These are phyloP conservation scores for Sminthopsis crassicaudata DNA, from an alignment of 2,113 vertebrate species.

Conservation along the genomic window DNA sequence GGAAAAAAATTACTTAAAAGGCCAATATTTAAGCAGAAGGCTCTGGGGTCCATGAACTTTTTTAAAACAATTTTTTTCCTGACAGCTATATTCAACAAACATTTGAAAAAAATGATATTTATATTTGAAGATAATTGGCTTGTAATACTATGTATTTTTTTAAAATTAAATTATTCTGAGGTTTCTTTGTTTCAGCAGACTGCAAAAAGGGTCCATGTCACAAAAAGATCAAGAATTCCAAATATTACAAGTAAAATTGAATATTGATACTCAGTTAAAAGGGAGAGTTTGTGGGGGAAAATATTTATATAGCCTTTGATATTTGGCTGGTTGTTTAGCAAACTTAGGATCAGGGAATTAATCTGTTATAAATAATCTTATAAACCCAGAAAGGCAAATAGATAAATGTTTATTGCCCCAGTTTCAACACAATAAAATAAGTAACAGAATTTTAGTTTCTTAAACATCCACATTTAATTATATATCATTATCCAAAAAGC, in stretches of 20 bases:
- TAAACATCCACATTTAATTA: constrained; percentile 2
- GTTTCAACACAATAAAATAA: constrained; percentile 23
- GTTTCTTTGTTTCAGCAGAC: background rate
- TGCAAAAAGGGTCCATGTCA: background rate
- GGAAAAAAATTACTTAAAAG: too few relatives aligned
- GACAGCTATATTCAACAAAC: background rate
- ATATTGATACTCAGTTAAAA: background rate
- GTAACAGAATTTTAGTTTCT: constrained; percentile 22
- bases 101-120: background rate
- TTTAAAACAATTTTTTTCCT: background rate
- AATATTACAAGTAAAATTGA: background rate
- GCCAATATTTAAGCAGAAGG: background rate
- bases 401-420: background rate
- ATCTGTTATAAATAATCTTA: background rate
- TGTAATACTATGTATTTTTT: background rate
- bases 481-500: background rate
- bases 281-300: background rate
- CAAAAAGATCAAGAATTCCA: background rate
- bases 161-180: background rate
- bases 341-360: background rate
- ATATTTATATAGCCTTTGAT: background rate
- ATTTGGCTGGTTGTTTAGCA: background rate
- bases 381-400: too few relatives aligned
- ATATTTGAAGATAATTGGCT: background rate
- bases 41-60: background rate